A percentile compares a stretch with the other conserved stretches of the same genome.
Evolutionary conservation across 2,113 vertebrate genomes (phyloP).

Genomic region (Gymnobelideus leadbeateri): DNA sequence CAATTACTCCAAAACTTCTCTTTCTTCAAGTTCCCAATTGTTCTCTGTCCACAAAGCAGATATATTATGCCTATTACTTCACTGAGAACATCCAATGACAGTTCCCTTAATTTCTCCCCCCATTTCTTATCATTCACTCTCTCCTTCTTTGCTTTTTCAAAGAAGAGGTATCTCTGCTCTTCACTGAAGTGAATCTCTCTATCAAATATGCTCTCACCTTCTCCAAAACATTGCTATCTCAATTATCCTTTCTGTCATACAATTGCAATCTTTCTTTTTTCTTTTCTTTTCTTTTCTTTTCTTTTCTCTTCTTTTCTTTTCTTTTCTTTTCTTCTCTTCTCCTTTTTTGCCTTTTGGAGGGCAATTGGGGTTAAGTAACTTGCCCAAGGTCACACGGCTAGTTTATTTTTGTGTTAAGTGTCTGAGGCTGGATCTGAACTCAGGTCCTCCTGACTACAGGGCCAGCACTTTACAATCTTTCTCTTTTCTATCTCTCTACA

Average conservation of each 20-base stretch:
- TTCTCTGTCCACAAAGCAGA: background rate
- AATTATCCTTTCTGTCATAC: background rate
- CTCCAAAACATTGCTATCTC: background rate
- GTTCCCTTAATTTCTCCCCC: background rate
- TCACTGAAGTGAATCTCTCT: background rate
- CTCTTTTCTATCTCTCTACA: background rate
- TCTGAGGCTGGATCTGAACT: no score
- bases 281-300: background rate
- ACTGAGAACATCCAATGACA: background rate
- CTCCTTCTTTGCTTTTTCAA: no score
- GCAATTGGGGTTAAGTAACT: no score
- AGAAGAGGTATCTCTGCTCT: background rate
- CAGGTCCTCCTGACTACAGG: no score
- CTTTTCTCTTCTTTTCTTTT: background rate
- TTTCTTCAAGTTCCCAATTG: background rate
- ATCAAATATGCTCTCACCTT: background rate
- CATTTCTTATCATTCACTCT: background rate
- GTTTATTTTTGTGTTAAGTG: no score
- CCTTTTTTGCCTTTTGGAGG: no score
- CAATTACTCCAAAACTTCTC: background rate
- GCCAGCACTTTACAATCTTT: background rate
- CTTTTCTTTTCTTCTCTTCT: background rate
- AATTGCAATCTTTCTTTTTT: background rate
- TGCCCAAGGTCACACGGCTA: no score
- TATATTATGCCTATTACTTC: background rate